Base-by-base conservation (phyloP, 2,888 invertebrate genomes). In the Amiota mariae region DNA sequence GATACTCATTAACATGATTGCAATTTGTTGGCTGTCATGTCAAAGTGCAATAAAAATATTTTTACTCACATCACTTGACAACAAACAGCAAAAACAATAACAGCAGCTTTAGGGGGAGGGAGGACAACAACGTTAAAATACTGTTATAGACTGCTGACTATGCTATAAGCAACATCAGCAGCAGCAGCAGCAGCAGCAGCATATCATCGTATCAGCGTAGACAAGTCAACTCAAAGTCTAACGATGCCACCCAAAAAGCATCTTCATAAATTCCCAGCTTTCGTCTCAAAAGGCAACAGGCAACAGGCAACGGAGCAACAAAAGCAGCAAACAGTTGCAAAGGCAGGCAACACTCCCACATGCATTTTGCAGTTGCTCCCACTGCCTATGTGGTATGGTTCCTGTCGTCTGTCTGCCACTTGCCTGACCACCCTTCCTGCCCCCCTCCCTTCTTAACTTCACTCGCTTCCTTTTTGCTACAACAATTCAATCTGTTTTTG, bases 31-130 rank as follows among this genome's bases (percentile, higher is more conserved):
- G 83, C 86, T 84, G 84, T 84, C 84, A 84, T 84, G 84, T 84
- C 85, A 85, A 79, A 87, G 86, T 87, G 87, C 84, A 84, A 86
- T 84, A 86, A 82, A 84, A 87, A 87, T 84, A 87, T 87, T 87
- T 84, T 84, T 87, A 86, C 83, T 86, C 77, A 75, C 79, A 79
- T 75, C 81, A 84, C 86, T 84, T 86, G 83, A 85, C 86, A 83
- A 78, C 77, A n/a, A 6, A 15, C 47, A 66, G 18, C 36, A 36
- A 36, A 2, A 36, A 36, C 36, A 36, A 36, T 8, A n/a, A 10
- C n/a, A 66, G 9, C 18, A 1, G 46, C 20, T 24, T 8, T n/a
- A 36, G 18, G 12, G 36, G 1, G 4, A 36, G 24, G 15, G 24
- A 11, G 36, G 20, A 54, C 24, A 24, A 68, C n/a, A 49, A 36